A percentile compares a stretch with the other conserved stretches of the same genome.
Conservation (phyloP, 2,113 vertebrate genomes). For the Prionailurus viverrinus region DNA sequence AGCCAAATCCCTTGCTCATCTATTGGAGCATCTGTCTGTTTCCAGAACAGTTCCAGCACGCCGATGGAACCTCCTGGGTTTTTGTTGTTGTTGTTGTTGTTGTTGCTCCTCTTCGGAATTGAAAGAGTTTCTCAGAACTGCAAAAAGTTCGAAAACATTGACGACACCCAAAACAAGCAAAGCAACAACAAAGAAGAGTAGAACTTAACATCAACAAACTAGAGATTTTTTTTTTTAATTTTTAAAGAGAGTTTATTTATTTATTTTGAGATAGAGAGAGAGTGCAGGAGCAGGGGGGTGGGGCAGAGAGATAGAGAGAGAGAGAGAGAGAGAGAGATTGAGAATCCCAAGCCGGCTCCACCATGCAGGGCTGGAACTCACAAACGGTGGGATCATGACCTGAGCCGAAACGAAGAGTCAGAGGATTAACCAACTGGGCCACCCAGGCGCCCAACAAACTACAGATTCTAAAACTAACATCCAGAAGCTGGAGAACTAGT, state of each 20-base stretch:
- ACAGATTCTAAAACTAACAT: background rate
- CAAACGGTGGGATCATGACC: too few species aligned
- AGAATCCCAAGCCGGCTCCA: too few species aligned
- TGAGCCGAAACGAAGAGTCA: too few species aligned
- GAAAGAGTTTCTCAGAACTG: conserved; percentile 20
- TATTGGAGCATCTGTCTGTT: background rate
- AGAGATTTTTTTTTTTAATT: background rate
- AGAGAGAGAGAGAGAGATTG: too few species aligned
- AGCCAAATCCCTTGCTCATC: background rate
- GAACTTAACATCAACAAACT: background rate
- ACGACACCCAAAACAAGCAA: background rate
- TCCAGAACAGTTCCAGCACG: background rate
- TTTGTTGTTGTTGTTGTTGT: background rate
- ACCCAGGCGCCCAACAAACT: background rate
- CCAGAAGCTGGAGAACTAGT: background rate
- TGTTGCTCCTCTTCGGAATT: background rate
- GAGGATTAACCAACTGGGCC: too few species aligned
- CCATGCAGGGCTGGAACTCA: too few species aligned
- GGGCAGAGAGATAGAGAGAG: too few species aligned
- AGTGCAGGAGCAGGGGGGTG: too few species aligned
- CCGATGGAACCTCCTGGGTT: background rate
- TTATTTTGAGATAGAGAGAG: too few species aligned
- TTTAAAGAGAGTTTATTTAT: too few species aligned
- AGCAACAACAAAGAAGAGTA: background rate
- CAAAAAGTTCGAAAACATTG: background rate